These are phyloP conservation scores for Protobothrops flavoviridis DNA, from an alignment of 2,113 vertebrate genomes.

Conservation along the genomic window DNA sequence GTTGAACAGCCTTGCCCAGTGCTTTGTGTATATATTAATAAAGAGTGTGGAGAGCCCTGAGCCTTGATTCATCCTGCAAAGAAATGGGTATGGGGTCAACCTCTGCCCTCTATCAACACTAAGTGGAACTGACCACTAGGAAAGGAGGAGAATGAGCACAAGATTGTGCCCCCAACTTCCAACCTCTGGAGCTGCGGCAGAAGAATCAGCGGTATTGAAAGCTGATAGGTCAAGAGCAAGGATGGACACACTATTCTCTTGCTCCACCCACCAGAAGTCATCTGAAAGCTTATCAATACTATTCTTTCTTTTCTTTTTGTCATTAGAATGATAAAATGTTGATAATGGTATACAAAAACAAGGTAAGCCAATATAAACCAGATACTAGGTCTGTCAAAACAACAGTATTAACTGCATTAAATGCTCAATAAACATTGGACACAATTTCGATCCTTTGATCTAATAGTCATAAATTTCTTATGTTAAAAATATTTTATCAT, in stretches of 20 bases:
- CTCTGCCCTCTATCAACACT: not conserved
- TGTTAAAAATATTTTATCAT: not conserved
- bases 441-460: not conserved
- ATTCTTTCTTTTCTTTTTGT: not conserved
- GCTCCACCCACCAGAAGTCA: not conserved
- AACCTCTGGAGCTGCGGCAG: not conserved
- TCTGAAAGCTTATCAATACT: not conserved
- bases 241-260: not conserved
- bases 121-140: not conserved
- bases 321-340: not conserved
- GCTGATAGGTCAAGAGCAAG: not conserved
- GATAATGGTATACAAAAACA: not conserved
- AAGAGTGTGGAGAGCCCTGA: not conserved
- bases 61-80: not conserved
- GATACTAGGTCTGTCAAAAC: not conserved
- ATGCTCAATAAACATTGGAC: not conserved
- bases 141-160: not conserved
- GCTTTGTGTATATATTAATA: not conserved
- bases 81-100: not conserved
- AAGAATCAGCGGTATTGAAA: not conserved
- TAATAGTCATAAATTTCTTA: not conserved
- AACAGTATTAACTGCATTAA: not conserved
- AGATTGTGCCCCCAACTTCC: not conserved
- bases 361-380: not conserved
- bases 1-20: not conserved